Evolutionary conservation across 2,888 invertebrate species (phyloP), one percentile per base, ranked within the genome.

Genomic region (Temnothorax unifasciatus): DNA sequence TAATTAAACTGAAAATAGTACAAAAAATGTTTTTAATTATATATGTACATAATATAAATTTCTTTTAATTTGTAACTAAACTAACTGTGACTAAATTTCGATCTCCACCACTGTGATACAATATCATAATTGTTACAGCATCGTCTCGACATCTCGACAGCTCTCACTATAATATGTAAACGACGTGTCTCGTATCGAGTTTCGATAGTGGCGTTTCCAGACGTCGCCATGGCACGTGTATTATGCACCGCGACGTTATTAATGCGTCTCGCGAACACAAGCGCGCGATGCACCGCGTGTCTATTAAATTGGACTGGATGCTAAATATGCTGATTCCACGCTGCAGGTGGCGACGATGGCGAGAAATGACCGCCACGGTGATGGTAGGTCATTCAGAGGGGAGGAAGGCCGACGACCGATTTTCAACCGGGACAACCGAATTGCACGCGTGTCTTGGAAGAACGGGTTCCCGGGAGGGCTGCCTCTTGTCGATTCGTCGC

Each of bases 321-420:
- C 90, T 92, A 92, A 92, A 92, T 91, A 92, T 92, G 92, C 90
- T 92, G 92, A 92, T 92, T 90, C 90, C 89, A 87, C 90, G 91
- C 93, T 87, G 89, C 92, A 93, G 93, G 92, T 93, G 92, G 92
- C 87, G 50, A 52, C 13, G 81, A 77, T 75, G 50, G 86, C 63
- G n/a, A 77, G 84, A 85, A 82, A 85, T 83, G 84, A 85, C 85
- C 81, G 84, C 9, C 9, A 18, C 76, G 59, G 68, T 18, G 63
- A n/a, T 59, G 75, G 34, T 47, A 64, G 50, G 21, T 50, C 41
- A 64, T 44, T 38, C 50, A 47, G 77, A 68, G 59, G 84, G 74
- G 86, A 81, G 52, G 57, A 69, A 77, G 85, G 88, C 89, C 90
- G 88, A 90, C 87, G 90, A 91, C 90, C 92, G 91, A 93, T 93